These are phyloP conservation scores for Chymomyza costata DNA, from an alignment of 1,140 invertebrate species.

Conservation along the genomic window DNA sequence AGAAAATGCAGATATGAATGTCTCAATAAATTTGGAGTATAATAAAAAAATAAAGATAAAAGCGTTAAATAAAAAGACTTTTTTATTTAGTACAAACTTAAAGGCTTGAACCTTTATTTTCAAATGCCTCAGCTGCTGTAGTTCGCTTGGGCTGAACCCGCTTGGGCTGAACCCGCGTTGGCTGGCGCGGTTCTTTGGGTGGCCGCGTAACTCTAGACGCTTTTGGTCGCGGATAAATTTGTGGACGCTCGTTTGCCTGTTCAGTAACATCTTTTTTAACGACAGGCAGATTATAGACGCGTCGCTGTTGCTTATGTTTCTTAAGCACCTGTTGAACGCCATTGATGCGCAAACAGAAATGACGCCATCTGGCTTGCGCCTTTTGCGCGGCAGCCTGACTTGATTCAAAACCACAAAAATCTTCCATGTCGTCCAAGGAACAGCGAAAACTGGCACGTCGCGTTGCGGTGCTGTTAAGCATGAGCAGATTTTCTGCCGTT, in stretches of 20 bases:
- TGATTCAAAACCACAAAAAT: background rate
- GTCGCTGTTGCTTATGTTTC: background rate
- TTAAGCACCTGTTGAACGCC: background rate
- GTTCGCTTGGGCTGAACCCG: slow-evolving; percentile 32
- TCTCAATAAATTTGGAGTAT: background rate
- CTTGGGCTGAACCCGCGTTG: slow-evolving; percentile 1
- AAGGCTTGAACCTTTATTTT: background rate
- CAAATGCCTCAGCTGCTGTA: slow-evolving; percentile 1
- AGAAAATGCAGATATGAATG: slow-evolving; percentile 27
- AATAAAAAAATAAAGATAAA: no score
- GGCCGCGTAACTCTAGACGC: background rate
- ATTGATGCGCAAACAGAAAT: background rate
- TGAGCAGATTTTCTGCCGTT: slow-evolving; percentile 5
- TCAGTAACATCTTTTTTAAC: background rate
- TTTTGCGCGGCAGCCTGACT: background rate
- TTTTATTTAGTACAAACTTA: no score
- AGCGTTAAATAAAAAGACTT: no score
- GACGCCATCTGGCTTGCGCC: background rate
- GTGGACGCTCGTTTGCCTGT: background rate
- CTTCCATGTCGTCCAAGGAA: background rate
- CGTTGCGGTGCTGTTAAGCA: background rate
- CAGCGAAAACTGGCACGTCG: background rate
- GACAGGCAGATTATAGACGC: background rate
- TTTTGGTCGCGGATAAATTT: background rate
- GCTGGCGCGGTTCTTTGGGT: background rate